Percentiles rank a stretch among this genome's conserved stretches.
Conservation (phyloP, 2,888 invertebrate species). For the Tromatobia lineatoria region DNA sequence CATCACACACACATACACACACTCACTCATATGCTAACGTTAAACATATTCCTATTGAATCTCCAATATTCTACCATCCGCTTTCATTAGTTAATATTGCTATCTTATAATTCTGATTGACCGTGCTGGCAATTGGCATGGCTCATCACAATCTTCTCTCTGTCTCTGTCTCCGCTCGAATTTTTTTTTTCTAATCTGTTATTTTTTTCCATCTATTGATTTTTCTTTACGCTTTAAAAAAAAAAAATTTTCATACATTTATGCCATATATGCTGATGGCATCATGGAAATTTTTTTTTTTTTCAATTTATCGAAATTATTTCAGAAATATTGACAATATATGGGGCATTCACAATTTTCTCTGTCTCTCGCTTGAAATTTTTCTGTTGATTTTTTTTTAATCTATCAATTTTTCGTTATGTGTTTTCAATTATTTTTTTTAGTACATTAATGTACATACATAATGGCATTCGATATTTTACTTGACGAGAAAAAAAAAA, state of each 20-base stretch:
- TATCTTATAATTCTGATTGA: slow-evolving; percentile 18
- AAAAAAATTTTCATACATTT: not conserved
- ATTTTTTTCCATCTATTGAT: not conserved
- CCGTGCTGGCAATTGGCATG: slow-evolving; percentile 51
- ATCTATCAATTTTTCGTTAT: too few relatives aligned
- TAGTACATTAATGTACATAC: too few relatives aligned
- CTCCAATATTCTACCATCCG: slow-evolving; percentile 27
- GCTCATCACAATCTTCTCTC: slow-evolving; percentile 17
- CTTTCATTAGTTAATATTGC: slow-evolving; percentile 27
- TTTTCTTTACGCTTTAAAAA: not conserved
- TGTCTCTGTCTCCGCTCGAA: slow-evolving; percentile 37
- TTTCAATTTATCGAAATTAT: too few relatives aligned
- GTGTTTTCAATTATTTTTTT: too few relatives aligned
- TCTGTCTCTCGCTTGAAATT: too few relatives aligned
- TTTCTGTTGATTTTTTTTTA: too few relatives aligned
- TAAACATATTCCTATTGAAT: slow-evolving; percentile 27
- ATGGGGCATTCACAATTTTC: too few relatives aligned
- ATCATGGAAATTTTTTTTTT: too few relatives aligned
- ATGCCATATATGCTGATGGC: not conserved
- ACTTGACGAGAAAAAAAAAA: too few relatives aligned
- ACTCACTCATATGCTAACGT: not conserved
- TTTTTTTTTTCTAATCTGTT: not conserved
- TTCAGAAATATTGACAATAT: too few relatives aligned
- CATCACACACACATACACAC: not conserved
- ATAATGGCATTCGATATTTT: too few relatives aligned